These are phyloP conservation scores for Habrosyne pyritoides DNA, from an alignment of 2,888 invertebrate species.

Conservation along the genomic window DNA sequence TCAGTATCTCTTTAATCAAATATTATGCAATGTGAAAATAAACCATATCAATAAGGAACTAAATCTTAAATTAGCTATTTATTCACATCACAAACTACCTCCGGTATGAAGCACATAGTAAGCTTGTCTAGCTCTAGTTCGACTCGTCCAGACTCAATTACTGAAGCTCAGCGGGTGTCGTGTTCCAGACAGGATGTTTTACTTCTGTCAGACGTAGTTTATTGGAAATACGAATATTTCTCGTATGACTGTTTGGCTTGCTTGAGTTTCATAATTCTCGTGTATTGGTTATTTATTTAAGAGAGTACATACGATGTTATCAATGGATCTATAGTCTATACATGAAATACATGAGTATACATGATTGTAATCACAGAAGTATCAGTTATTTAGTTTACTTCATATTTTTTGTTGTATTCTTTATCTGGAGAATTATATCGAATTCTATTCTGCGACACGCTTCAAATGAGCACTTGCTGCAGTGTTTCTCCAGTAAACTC, in stretches of 20 bases:
- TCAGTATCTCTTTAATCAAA: too few relatives aligned
- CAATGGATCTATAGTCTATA: too few relatives aligned
- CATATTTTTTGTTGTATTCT: too few relatives aligned
- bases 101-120: neutral
- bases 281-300: neutral
- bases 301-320: neutral
- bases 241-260: neutral
- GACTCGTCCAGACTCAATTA: constrained; percentile 2
- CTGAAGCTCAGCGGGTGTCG: neutral
- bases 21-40: too few relatives aligned
- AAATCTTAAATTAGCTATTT: neutral
- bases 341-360: too few relatives aligned
- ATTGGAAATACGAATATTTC: neutral
- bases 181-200: neutral
- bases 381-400: too few relatives aligned
- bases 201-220: neutral
- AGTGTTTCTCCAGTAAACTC: too few relatives aligned
- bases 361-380: too few relatives aligned
- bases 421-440: too few relatives aligned
- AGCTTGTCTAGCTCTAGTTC: neutral
- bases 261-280: neutral
- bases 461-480: too few relatives aligned
- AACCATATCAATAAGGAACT: too few relatives aligned
- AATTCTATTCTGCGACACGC: too few relatives aligned
- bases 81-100: neutral